Conservation (phyloP, 2,113 vertebrate genomes). For the Elaphurus davidianus region DNA sequence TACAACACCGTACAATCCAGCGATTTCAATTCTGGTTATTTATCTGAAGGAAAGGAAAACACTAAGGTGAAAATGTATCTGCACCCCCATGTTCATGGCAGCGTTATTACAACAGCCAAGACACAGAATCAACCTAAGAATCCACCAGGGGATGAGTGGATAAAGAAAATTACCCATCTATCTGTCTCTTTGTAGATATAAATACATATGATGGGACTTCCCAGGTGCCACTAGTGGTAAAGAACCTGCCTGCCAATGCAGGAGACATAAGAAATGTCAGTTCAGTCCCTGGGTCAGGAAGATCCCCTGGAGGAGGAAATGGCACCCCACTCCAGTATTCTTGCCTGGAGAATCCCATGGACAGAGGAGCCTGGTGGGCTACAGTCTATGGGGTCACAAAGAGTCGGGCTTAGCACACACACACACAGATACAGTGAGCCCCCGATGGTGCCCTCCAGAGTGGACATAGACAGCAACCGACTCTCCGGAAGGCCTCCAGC, state of each 20-base stretch:
- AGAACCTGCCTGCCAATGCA: neutral
- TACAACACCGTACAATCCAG: neutral
- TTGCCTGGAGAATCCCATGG: neutral
- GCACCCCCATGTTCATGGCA: neutral
- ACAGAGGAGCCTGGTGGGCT: neutral
- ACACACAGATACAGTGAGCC: neutral
- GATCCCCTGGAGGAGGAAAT: neutral
- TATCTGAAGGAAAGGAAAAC: neutral
- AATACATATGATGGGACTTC: neutral
- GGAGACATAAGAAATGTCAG: neutral
- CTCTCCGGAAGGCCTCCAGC: neutral
- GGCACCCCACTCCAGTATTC: neutral
- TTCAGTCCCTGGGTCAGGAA: neutral
- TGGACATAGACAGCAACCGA: neutral
- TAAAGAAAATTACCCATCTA: neutral
- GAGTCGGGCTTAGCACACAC: neutral
- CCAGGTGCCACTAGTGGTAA: neutral
- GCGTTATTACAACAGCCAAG: neutral
- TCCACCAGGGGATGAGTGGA: neutral
- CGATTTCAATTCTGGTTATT: neutral
- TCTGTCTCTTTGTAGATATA: neutral
- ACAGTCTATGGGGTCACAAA: neutral
- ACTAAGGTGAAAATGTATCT: neutral
- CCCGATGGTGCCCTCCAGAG: neutral
- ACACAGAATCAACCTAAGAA: neutral